Evolutionary conservation across 2,113 vertebrate genomes (phyloP).

Genomic region (Neogobius melanostomus): DNA sequence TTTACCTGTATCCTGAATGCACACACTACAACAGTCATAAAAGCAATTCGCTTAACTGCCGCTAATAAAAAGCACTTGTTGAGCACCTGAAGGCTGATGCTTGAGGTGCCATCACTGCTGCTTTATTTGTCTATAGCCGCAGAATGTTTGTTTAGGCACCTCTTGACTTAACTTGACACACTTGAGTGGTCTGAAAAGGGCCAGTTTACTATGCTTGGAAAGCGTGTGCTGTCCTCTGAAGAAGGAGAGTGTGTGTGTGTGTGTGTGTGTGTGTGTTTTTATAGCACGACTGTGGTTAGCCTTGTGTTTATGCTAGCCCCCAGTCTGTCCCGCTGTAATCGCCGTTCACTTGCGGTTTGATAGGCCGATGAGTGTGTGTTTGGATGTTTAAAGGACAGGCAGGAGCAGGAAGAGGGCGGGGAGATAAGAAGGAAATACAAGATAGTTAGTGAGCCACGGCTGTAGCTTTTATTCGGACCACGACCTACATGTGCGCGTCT

Average conservation of each 20-base stretch:
- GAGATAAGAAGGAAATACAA: conserved; percentile 36
- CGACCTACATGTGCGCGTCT: conserved; percentile 47
- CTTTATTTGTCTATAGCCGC: conserved; percentile 25
- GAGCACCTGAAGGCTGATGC: conserved; percentile 17
- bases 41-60: too few relatives aligned
- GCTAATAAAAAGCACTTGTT: background rate
- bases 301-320: conserved; percentile 17
- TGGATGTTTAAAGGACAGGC: conserved; percentile 36
- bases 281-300: conserved; percentile 14
- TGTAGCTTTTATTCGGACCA: conserved; percentile 35
- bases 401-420: conserved; percentile 31
- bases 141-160: conserved; percentile 11
- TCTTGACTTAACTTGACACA: conserved; percentile 11
- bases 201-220: conserved; percentile 32
- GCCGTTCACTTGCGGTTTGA: conserved; percentile 21
- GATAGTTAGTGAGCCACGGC: conserved; percentile 20
- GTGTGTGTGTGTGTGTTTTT: conserved; percentile 19
- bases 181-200: conserved; percentile 3
- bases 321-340: conserved; percentile 19
- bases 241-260: conserved; percentile 22
- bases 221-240: conserved; percentile 22
- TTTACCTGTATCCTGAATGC: too few relatives aligned
- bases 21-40: background rate
- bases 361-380: conserved; percentile 37
- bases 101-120: conserved; percentile 18